Evolutionary conservation across 2,797 vertebrate species (phyloP), one percentile per base, ranked within the genome.

Genomic region (Darevskia mixta): DNA sequence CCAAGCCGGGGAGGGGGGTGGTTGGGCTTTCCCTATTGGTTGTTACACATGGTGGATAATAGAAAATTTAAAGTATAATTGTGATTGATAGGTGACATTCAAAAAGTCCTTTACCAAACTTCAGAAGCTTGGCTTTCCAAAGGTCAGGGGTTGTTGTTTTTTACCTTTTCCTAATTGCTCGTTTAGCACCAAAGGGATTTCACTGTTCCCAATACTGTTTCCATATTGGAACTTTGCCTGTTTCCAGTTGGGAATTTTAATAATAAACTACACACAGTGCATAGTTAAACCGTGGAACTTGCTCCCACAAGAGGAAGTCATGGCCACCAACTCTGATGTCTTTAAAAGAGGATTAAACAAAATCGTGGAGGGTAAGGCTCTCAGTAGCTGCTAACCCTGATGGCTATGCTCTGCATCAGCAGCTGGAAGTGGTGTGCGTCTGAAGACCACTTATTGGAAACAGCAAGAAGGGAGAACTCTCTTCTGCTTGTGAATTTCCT

Each of bases 41-140:
- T 76, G 61, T 41, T 25, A 10, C 32, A 55, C 77, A 66, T 15
- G 58, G 61, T 85, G 43, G 69, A 89, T 61, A 85, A 67, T 67
- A 32, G 67, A 35, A 80, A 49, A 80, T 81, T 66, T 84, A 25
- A n/a, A 58, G 20, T 20, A 35, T 73, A 75, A 81, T 66, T 76
- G 41, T 75, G 61, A 85, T 41, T 81, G 88, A 82, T 38, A 76
- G 71, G 41, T 81, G 78, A 81, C 71, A 89, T 69, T 81, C 69
- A 89, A 81, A 35, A 85, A 85, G 55, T 58, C 58, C 84, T 89
- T 82, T 73, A 66, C 11, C 43, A 85, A 20, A 41, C 78, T 67
- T 76, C 58, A 81, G n/a, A 89, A 25, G 8, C n/a, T 55, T 69
- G 8, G 25, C 78, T 89, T 66, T 49, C 69, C 72, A 83, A 78